Evolutionary conservation across 2,888 invertebrate genomes (phyloP).

Genomic region (Drosophila helvetica): DNA sequence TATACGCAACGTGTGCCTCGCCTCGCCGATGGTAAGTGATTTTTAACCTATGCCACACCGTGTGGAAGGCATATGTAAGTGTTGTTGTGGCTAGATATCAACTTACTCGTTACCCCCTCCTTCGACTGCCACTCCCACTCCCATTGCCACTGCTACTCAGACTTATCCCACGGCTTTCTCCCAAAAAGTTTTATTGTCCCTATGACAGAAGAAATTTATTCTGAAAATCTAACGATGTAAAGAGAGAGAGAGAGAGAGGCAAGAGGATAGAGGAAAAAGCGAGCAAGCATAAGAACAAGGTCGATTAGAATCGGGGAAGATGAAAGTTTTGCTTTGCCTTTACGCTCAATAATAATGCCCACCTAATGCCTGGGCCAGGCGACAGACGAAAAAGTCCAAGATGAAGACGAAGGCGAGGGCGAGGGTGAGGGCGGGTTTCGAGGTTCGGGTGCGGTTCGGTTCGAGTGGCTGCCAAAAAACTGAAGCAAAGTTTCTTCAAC

Average conservation of each 20-base stretch:
- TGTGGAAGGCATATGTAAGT: constrained; percentile 28
- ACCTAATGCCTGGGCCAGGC: constrained; percentile 15
- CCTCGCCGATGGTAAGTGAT: constrained; percentile 54
- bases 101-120: constrained; percentile 2
- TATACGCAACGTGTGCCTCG: constrained; percentile 24
- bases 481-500: constrained; percentile 72
- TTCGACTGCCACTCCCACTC: too few species aligned
- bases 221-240: constrained; percentile 14
- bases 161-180: not conserved
- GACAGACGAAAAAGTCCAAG: not conserved
- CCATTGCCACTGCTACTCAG: not conserved
- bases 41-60: constrained; percentile 59
- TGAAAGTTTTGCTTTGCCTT: constrained; percentile 50
- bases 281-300: constrained; percentile 43
- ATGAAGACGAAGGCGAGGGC: not conserved
- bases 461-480: constrained; percentile 61
- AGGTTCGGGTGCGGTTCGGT: not conserved
- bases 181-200: constrained; percentile 30
- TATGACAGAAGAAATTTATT: constrained; percentile 32
- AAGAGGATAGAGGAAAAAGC: not conserved
- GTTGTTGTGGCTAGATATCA: constrained; percentile 6
- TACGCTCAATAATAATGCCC: constrained; percentile 45
- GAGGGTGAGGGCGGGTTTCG: not conserved
- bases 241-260: too few species aligned
- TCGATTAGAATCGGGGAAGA: constrained; percentile 49